phyloP scores from a whole-genome alignment of 2,888 invertebrate species.

The Cetonia aurata region DNA sequence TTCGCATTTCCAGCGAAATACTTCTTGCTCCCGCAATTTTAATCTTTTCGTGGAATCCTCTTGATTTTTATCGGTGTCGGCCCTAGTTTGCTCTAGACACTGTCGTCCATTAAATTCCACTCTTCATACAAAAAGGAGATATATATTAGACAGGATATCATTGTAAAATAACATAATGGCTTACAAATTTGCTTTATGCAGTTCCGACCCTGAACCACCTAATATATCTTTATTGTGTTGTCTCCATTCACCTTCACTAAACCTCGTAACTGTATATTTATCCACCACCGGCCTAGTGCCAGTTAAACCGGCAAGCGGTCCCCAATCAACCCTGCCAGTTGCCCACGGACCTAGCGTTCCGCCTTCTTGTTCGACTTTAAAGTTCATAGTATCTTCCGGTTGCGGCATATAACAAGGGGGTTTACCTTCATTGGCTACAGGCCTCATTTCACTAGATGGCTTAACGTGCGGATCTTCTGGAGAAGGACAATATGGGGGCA shows the following conservation, averaged over 20 bases:
- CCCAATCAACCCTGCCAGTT: constrained; percentile 81
- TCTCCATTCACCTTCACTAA: constrained; percentile 81
- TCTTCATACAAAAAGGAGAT: constrained; percentile 55
- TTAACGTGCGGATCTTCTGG: constrained; percentile 43
- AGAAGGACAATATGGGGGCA: constrained; percentile 31
- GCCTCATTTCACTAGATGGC: constrained; percentile 30
- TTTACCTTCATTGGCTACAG: constrained; percentile 46
- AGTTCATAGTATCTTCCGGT: constrained; percentile 67
- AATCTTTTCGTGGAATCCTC: constrained; percentile 76
- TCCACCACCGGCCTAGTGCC: constrained; percentile 82
- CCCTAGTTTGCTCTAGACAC: constrained; percentile 74
- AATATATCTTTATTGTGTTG: constrained; percentile 61
- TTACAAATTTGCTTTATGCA: constrained; percentile 62
- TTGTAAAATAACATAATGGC: constrained; percentile 26
- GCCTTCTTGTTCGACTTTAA: constrained; percentile 54
- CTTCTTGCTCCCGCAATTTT: constrained; percentile 75
- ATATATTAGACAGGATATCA: not conserved
- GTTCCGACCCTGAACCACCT: constrained; percentile 58
- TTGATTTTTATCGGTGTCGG: constrained; percentile 77
- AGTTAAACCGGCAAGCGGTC: constrained; percentile 76
- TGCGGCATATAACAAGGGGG: constrained; percentile 72
- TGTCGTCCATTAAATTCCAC: constrained; percentile 75
- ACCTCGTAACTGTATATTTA: constrained; percentile 81
- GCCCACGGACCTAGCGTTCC: constrained; percentile 75
- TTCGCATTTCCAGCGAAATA: constrained; percentile 82